phyloP scores from a whole-genome alignment of 2,113 vertebrate species.

The Indicator indicator region DNA sequence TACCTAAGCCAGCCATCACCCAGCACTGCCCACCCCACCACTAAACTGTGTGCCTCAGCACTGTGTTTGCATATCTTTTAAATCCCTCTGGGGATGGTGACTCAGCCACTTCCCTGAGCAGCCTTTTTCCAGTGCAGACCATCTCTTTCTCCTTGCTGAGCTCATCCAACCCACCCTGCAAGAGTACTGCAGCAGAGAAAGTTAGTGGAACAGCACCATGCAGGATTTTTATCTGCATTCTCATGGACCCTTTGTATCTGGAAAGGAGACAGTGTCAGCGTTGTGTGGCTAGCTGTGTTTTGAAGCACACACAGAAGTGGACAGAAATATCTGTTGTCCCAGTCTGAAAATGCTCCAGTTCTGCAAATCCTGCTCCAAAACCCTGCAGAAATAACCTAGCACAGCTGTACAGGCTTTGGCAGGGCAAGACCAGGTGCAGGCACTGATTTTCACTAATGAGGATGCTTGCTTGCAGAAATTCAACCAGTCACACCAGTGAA shows the following conservation, averaged over 20 bases:
- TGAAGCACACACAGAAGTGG: not conserved
- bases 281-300: fast-evolving
- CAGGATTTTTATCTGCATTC: not conserved
- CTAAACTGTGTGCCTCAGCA: not conserved
- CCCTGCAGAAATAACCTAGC: not conserved
- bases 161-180: not conserved
- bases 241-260: not conserved
- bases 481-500: not conserved
- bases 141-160: not conserved
- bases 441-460: not conserved
- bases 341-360: not conserved
- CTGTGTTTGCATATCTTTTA: not conserved
- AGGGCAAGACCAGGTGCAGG: not conserved
- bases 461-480: not conserved
- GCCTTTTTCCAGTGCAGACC: not conserved
- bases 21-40: not conserved
- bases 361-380: not conserved
- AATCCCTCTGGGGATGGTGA: not conserved
- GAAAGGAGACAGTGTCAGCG: not conserved
- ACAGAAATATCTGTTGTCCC: not conserved
- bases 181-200: not conserved
- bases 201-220: fast-evolving
- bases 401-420: not conserved
- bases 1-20: not conserved
- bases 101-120: not conserved